phyloP scores from a whole-genome alignment of 2,888 invertebrate species.

The Spilarctia lutea region DNA sequence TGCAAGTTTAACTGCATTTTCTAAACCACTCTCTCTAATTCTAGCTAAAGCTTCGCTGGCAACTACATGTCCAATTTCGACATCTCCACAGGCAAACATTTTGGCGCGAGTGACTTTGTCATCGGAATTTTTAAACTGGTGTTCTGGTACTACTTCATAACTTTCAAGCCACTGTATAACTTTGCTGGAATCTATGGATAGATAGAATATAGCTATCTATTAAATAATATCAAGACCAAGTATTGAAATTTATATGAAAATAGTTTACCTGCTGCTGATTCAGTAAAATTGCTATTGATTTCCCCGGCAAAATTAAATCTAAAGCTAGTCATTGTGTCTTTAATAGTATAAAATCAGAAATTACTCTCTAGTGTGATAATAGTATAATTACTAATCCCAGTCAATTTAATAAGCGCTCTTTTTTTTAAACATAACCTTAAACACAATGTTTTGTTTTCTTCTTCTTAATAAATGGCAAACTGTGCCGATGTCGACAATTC shows the following conservation, averaged over 20 bases:
- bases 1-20: slow-evolving; percentile 80
- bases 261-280: slow-evolving; percentile 10
- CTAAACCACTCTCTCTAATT: slow-evolving; percentile 63
- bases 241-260: not conserved
- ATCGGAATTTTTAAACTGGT: slow-evolving; percentile 66
- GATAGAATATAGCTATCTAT: not conserved
- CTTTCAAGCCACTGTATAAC: slow-evolving; percentile 68
- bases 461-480: too few species aligned
- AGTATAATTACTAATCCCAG: too few species aligned
- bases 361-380: not conserved
- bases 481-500: too few species aligned
- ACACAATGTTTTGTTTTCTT: too few species aligned
- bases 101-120: slow-evolving; percentile 69
- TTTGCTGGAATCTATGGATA: slow-evolving; percentile 36
- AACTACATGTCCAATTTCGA: slow-evolving; percentile 81
- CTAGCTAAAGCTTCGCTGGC: slow-evolving; percentile 70
- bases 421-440: too few species aligned
- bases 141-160: slow-evolving; percentile 66
- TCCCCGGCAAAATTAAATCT: slow-evolving; percentile 71
- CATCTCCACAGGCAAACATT: slow-evolving; percentile 76
- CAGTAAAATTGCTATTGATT: slow-evolving; percentile 35
- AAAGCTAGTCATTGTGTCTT: slow-evolving; percentile 58
- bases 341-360: not conserved
- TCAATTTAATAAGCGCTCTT: too few species aligned
- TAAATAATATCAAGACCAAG: not conserved